phyloP scores from a whole-genome alignment of 2,797 vertebrate genomes.

The Darevskia nairensis region DNA sequence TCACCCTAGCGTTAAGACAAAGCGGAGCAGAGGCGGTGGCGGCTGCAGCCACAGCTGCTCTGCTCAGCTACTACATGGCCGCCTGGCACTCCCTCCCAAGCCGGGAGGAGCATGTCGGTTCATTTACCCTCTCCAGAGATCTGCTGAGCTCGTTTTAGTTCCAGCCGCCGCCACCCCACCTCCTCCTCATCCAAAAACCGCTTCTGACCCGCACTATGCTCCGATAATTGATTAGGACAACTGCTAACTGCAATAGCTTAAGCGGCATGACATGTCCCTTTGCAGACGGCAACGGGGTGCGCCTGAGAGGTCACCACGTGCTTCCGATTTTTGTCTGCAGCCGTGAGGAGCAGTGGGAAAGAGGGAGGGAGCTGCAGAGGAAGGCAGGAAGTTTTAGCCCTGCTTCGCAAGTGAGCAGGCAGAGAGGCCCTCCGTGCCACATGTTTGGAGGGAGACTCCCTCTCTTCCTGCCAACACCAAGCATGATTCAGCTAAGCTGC shows the following conservation, averaged over 20 bases:
- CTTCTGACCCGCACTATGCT: background rate
- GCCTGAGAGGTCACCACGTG: background rate
- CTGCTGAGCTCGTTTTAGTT: background rate
- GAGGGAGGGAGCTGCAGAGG: background rate
- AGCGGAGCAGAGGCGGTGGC: background rate
- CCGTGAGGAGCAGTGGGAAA: background rate
- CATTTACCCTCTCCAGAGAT: background rate
- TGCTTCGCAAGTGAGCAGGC: background rate
- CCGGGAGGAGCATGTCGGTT: background rate
- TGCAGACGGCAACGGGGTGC: background rate
- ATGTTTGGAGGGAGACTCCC: conserved; percentile 12
- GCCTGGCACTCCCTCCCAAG: background rate
- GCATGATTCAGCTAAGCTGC: conserved; percentile 46
- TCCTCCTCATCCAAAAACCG: background rate
- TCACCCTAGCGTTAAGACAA: background rate
- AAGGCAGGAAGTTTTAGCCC: conserved; percentile 16
- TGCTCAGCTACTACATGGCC: background rate
- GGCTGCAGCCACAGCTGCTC: background rate
- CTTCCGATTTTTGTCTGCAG: background rate
- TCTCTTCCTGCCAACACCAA: conserved; percentile 30
- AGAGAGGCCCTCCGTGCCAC: background rate
- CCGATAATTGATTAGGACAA: background rate
- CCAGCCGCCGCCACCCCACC: background rate
- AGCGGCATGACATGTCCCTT: background rate
- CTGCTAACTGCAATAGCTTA: background rate